Conservation (phyloP, 2,888 invertebrate species). For the Galeruca laticollis region DNA sequence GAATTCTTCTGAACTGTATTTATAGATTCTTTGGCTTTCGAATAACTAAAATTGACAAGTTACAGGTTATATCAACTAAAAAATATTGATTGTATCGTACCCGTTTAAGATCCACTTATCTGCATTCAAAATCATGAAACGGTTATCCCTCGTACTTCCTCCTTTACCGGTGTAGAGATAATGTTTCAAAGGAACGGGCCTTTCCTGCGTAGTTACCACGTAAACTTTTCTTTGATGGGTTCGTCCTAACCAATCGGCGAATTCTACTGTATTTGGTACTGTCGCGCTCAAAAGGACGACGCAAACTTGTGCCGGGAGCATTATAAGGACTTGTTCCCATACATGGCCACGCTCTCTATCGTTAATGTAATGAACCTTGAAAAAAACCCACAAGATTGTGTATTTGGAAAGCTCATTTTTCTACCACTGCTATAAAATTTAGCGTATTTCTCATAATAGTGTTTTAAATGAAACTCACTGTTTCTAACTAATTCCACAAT, state of each 20-base stretch:
- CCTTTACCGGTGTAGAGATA: slow-evolving; percentile 88
- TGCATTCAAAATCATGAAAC: slow-evolving; percentile 84
- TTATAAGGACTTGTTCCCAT: slow-evolving; percentile 97
- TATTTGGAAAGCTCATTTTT: too few relatives aligned
- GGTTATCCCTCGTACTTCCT: slow-evolving; percentile 81
- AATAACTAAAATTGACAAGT: slow-evolving; percentile 49
- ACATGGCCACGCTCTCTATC: slow-evolving; percentile 93
- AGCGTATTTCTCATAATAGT: too few relatives aligned
- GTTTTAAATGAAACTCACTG: too few relatives aligned
- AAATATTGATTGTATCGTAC: slow-evolving; percentile 56
- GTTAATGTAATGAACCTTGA: slow-evolving; percentile 91
- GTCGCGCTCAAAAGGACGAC: slow-evolving; percentile 98
- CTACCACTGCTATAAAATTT: too few relatives aligned
- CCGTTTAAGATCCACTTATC: slow-evolving; percentile 80
- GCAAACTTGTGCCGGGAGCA: slow-evolving; percentile 93
- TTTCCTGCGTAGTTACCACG: slow-evolving; percentile 91
- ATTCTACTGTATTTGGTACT: slow-evolving; percentile 95
- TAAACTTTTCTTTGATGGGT: slow-evolving; percentile 90
- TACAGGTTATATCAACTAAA: background rate
- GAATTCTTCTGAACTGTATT: slow-evolving; percentile 41
- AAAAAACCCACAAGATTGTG: too few relatives aligned
- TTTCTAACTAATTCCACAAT: too few relatives aligned
- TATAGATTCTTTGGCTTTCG: slow-evolving; percentile 56
- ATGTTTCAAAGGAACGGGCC: slow-evolving; percentile 97
- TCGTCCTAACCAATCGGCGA: slow-evolving; percentile 91